Evolutionary conservation across 1,140 invertebrate species (phyloP), one percentile per base, ranked within the genome.

Genomic region (Cotesia vestalis): DNA sequence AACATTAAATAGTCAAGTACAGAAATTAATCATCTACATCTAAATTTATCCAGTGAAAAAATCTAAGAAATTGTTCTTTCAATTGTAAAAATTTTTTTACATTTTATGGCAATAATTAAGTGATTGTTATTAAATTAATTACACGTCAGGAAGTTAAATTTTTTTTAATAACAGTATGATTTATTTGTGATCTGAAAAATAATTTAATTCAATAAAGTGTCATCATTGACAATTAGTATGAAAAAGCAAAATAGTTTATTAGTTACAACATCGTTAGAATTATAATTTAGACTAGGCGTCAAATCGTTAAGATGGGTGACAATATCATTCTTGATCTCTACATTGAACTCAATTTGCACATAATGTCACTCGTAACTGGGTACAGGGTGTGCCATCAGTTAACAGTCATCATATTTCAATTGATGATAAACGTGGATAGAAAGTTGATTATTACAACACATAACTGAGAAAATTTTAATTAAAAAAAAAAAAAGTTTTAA

Each of bases 311-410:
- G 35, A 61, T 14, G 40, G 6, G 52, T 59, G 57, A 68, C 36
- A 52, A 66, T 66, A 27, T 20, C 38, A 20, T 8, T 20, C 17
- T 14, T 12, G 46, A 52, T 66, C 61, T 66, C 17, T 14, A 36
- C 46, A 40, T 66, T 36, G 36, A 66, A 51, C 40, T 66, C n/a
- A 27, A 66, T 66, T 66, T 66, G 63, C 63, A 66, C 63, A 66
- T 66, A 66, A 66, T 66, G 20, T 52, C n/a, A 4, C 14, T 66
- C 27, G 40, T 35, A 17, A 63, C 4, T 63, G 36, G 27, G 27
- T n/a, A n/a, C 38, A 66, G 40, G 63, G 63, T 52, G 63, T 66
- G 63, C 12, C n/a, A 40, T 63, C 36, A n/a, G 5, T n/a, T 11
- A 46, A 4, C 36, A 38, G 35, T 36, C 17, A 5, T 61, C 34